phyloP scores from a whole-genome alignment of 2,888 invertebrate species.

The Ormyrus thymus region DNA sequence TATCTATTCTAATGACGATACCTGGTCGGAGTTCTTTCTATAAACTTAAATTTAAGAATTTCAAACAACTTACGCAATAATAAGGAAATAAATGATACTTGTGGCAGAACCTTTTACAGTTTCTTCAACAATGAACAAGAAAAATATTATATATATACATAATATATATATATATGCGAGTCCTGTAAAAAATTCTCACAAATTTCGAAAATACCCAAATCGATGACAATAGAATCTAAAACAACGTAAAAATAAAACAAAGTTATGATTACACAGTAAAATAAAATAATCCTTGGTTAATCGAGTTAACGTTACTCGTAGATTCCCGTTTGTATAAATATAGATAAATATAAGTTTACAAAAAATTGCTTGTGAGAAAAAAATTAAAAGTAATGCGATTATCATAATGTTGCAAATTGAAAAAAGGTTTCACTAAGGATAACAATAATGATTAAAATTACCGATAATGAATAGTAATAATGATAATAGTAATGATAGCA shows the following conservation, averaged over 20 bases:
- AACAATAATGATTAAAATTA: constrained; percentile 59
- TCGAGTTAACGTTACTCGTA: constrained; percentile 18
- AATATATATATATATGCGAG: neutral
- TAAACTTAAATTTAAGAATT: constrained; percentile 2
- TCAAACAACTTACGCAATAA: neutral
- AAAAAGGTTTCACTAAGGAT: constrained; percentile 36
- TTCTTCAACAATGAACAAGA: constrained; percentile 14
- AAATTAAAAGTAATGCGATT: constrained; percentile 42
- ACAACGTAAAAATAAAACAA: constrained; percentile 21
- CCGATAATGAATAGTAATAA: constrained; percentile 57
- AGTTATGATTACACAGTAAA: constrained; percentile 13
- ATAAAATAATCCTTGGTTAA: constrained; percentile 34
- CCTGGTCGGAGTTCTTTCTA: constrained; percentile 3
- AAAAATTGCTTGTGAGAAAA: constrained; percentile 31
- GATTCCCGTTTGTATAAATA: constrained; percentile 9
- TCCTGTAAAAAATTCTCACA: constrained; percentile 16
- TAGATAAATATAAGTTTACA: constrained; percentile 39
- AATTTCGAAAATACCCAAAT: constrained; percentile 23
- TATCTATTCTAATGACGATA: constrained; percentile 11
- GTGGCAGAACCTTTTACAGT: constrained; percentile 12
- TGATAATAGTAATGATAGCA: constrained; percentile 54
- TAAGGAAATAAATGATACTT: constrained; percentile 21
- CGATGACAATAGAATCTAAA: constrained; percentile 12
- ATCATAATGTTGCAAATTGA: constrained; percentile 57
- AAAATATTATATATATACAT: constrained; percentile 15